Evolutionary conservation across 2,113 vertebrate species (phyloP), one percentile per base, ranked within the genome.

Genomic region (Hippocampus zosterae): DNA sequence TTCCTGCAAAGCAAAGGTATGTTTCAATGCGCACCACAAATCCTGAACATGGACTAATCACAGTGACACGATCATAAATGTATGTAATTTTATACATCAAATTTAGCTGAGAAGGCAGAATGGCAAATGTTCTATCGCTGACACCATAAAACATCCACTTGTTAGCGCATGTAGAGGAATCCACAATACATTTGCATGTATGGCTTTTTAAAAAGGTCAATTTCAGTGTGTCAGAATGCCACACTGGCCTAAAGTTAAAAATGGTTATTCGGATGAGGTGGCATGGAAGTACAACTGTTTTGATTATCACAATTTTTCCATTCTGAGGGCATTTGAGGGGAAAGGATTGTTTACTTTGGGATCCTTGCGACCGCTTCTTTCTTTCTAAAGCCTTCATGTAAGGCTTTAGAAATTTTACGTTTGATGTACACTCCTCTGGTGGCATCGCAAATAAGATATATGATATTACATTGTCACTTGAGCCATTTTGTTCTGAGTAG

Each of bases 291-390:
- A 73, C 55, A 89, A 81, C 65, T 46, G 67, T 81, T 56, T 71
- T 84, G 42, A 44, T 46, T 62, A 25, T 65, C 77, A 80, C 33
- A 77, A 64, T 72, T 73, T 73, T 77, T 68, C 55, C 79, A 82
- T 75, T 72, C 80, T 60, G 88, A 87, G 83, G 78, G 81, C 70
- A 80, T 84, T 78, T 76, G 77, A 86, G 71, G 1, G 71, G 65
- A 63, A 60, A 29, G 81, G 89, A 88, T 70, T 79, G 76, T 89
- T 90, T 81, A 84, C 67, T 68, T 56, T 68, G 67, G 21, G 70
- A 83, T 82, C 63, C 67, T 81, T 80, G 76, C 59, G 80, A 85
- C 69, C 37, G 70, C 53, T 25, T 75, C 62, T 74, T 29, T 29
- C 29, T 29, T 29, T 29, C 29, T 29, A 29, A 29, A 29, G 76